These are phyloP conservation scores for Hippocampus barbouri DNA, from an alignment of 2,113 vertebrate genomes.

Conservation along the genomic window DNA sequence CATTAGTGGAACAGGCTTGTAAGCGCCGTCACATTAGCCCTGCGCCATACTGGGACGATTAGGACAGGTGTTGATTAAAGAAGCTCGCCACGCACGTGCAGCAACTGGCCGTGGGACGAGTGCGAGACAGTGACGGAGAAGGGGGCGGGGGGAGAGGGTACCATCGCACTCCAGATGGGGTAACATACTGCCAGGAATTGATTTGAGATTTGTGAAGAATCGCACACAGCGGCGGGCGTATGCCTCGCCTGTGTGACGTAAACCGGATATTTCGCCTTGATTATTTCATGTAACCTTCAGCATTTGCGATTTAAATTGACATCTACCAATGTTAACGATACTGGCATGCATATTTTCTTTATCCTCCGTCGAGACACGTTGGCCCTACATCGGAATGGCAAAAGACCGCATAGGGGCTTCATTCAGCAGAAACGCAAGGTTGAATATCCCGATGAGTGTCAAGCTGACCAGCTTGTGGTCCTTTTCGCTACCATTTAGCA, in stretches of 20 bases:
- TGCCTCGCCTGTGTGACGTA: constrained; percentile 37
- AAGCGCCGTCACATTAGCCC: constrained; percentile 66
- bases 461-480: no score
- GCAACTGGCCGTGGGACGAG: constrained; percentile 53
- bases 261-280: constrained; percentile 19
- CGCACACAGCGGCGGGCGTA: constrained; percentile 39
- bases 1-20: constrained; percentile 60
- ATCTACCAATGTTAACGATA: background rate
- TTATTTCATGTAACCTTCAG: background rate
- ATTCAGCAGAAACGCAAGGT: background rate
- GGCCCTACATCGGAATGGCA: background rate
- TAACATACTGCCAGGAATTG: constrained; percentile 71
- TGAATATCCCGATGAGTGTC: no score
- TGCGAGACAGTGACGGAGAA: constrained; percentile 29
- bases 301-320: background rate
- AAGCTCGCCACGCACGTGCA: constrained; percentile 51
- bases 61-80: constrained; percentile 76
- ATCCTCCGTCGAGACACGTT: background rate
- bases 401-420: background rate
- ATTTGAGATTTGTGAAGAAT: constrained; percentile 52
- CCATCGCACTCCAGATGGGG: constrained; percentile 64
- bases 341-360: background rate
- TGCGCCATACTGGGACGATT: constrained; percentile 68
- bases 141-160: constrained; percentile 7
- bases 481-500: background rate